These are phyloP conservation scores for Tolypeutes matacus DNA, from an alignment of 2,797 vertebrate genomes.

Conservation along the genomic window DNA sequence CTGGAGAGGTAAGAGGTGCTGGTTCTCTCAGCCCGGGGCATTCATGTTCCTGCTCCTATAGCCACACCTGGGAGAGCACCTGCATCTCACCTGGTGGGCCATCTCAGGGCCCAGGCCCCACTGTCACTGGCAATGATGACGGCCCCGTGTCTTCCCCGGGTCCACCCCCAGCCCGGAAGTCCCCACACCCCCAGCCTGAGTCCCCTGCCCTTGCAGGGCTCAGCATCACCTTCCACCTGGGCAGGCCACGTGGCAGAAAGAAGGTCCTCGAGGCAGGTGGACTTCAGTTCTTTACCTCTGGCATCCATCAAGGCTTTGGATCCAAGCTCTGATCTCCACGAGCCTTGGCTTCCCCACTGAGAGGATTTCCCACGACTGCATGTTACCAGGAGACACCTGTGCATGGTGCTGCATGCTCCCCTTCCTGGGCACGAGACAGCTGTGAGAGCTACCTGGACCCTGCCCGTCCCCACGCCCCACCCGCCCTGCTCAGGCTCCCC, in stretches of 20 bases:
- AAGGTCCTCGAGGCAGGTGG: accelerated
- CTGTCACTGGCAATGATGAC: accelerated
- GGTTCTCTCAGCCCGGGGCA: no score
- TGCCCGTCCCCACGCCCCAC: no score
- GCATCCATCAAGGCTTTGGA: no score
- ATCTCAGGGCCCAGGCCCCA: background rate
- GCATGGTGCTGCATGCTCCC: no score
- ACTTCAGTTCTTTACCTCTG: background rate
- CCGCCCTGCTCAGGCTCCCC: no score
- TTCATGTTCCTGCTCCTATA: accelerated
- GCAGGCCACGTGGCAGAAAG: accelerated
- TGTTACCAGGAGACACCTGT: no score
- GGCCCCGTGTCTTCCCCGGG: accelerated
- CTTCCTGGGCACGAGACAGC: no score
- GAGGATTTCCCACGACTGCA: accelerated
- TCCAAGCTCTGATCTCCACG: accelerated
- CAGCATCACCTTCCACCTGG: accelerated
- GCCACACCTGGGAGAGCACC: background rate
- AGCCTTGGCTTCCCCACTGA: accelerated
- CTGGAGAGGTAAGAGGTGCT: no score
- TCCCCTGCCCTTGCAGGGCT: accelerated
- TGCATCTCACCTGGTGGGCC: accelerated
- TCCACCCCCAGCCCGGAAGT: no score
- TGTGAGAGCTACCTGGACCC: no score
- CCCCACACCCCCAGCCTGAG: background rate